Evolutionary conservation across 2,888 invertebrate genomes (phyloP), one percentile per base, ranked within the genome.

Genomic region (Chymomyza procnemis): DNA sequence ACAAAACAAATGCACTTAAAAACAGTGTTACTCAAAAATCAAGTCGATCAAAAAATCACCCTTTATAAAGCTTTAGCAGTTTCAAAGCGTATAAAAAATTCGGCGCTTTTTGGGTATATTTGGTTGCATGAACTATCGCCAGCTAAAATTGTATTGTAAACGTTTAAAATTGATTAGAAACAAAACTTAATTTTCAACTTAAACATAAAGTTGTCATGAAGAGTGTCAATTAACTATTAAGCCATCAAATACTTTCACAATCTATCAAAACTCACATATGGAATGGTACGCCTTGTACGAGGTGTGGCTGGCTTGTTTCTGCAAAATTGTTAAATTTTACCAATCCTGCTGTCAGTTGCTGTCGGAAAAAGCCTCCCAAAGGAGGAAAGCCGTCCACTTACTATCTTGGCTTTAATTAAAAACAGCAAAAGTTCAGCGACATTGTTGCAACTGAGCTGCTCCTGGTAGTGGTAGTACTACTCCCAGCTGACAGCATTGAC

Each of bases 161-260:
- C 34, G 34, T 41, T 41, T 12, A 41, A 34, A 34, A 34, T n/a
- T 34, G 9, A 41, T 41, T 41, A 41, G 26, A 26, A 26, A 26
- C 8, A 26, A 26, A 41, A 41, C 12, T 41, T 12, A 41, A 41
- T 41, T 41, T 41, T 14, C 12, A 12, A 41, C 50, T 16, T 18
- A 50, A 16, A 16, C 50, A 19, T 50, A 64, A 68, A 74, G 72
- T 62, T 74, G n/a, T n/a, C n/a, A n/a, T n/a, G 61, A 69, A 79
- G 85, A n/a, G 74, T 79, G 82, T 81, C 82, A 84, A 80, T 80
- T 81, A 81, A 71, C 70, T 67, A 72, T 67, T 58, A 46, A 72
- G 64, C 63, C 61, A 61, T 50, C 67, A 65, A 81, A 74, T 71
- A 76, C 85, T 85, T 85, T 84, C 82, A 74, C 80, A 79, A 70